phyloP scores from a whole-genome alignment of 2,797 vertebrate species.

The Siniperca undulata region DNA sequence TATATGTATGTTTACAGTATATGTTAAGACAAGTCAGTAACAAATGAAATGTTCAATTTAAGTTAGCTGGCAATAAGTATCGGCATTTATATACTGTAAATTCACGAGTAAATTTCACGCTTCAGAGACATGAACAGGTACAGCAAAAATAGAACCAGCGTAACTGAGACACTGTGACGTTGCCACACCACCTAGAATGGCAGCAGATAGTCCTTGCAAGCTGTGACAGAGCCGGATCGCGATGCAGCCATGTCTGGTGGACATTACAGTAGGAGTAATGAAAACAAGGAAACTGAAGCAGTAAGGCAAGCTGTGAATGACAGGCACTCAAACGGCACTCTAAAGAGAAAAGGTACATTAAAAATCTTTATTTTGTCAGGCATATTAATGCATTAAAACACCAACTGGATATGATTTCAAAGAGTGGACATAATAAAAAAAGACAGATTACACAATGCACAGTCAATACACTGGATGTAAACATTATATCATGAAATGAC shows the following conservation, averaged over 20 bases:
- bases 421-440: background rate
- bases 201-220: background rate
- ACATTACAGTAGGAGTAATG: background rate
- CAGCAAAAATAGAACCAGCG: too few relatives aligned
- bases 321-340: background rate
- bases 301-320: background rate
- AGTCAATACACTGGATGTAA: background rate
- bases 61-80: background rate
- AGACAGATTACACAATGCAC: background rate
- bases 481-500: background rate
- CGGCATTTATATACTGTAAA: background rate
- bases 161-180: too few relatives aligned
- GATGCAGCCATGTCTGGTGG: background rate
- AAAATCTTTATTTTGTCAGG: background rate
- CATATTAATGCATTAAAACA: background rate
- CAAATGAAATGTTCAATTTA: background rate
- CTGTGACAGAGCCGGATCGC: background rate
- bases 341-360: background rate
- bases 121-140: too few relatives aligned
- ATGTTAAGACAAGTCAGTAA: background rate
- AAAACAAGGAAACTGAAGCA: conserved; percentile 1
- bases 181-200: too few relatives aligned
- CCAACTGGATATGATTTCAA: background rate
- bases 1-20: too few relatives aligned
- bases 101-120: too few relatives aligned